A percentile compares a stretch with the other conserved stretches of the same genome.
Evolutionary conservation across 2,797 vertebrate genomes (phyloP).

Genomic region (Gymnocypris eckloni): DNA sequence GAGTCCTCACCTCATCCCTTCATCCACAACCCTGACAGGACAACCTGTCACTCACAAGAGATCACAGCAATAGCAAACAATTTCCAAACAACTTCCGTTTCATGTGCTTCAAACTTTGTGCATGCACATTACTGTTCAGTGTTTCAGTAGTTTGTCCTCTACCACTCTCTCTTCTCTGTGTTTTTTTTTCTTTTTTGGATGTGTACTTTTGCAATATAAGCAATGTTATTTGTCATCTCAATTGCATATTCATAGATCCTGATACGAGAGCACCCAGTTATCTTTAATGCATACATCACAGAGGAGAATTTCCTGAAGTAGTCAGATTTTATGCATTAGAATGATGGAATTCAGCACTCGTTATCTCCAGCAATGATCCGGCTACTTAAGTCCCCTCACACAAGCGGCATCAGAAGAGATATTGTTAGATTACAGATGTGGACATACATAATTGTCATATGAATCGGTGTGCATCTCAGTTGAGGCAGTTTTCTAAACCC

Average conservation of each 20-base stretch:
- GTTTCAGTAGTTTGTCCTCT: slow-evolving; percentile 19
- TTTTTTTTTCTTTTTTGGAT: slow-evolving; percentile 22
- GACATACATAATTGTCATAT: slow-evolving; percentile 4
- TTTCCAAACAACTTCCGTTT: neutral
- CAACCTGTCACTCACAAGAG: neutral
- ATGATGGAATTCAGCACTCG: slow-evolving; percentile 60
- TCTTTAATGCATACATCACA: slow-evolving; percentile 60
- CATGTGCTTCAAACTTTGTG: neutral
- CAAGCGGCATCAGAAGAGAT: slow-evolving; percentile 46
- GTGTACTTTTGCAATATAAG: slow-evolving; percentile 59
- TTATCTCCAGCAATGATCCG: slow-evolving; percentile 57
- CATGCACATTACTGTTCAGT: slow-evolving; percentile 40
- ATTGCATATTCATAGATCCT: slow-evolving; percentile 62
- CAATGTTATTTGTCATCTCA: slow-evolving; percentile 55
- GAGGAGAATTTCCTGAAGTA: slow-evolving; percentile 55
- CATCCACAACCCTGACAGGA: too few relatives aligned
- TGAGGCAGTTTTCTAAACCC: neutral
- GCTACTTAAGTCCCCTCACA: slow-evolving; percentile 47
- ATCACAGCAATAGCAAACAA: neutral
- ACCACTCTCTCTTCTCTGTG: slow-evolving; percentile 2
- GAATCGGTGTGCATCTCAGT: neutral
- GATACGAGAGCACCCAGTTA: slow-evolving; percentile 41
- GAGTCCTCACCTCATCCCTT: too few relatives aligned
- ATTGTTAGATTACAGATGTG: slow-evolving; percentile 54
- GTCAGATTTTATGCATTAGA: slow-evolving; percentile 61